A percentile compares a stretch with the other conserved stretches of the same genome.
These are phyloP conservation scores for Leptinotarsa lineolata DNA, from an alignment of 1,140 invertebrate species.

Conservation along the genomic window DNA sequence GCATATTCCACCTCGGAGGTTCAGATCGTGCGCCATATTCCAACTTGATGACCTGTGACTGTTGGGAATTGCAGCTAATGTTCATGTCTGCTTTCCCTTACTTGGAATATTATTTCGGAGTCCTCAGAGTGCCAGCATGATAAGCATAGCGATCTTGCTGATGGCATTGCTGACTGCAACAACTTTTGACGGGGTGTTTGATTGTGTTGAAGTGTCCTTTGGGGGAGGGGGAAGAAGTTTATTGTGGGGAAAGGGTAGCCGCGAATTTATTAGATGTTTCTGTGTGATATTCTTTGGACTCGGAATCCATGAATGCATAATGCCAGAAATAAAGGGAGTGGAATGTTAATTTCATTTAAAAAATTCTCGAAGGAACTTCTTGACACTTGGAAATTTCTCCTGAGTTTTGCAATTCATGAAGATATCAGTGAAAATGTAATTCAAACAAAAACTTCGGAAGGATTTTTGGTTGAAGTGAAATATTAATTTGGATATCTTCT, in stretches of 20 bases:
- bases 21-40: constrained; percentile 38
- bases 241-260: neutral
- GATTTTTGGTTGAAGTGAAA: too few relatives aligned
- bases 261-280: too few relatives aligned
- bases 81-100: constrained; percentile 19
- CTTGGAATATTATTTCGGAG: constrained; percentile 11
- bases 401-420: too few relatives aligned
- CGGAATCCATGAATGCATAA: too few relatives aligned
- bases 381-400: too few relatives aligned
- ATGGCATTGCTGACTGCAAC: neutral
- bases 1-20: constrained; percentile 41
- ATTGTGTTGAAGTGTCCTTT: constrained; percentile 1
- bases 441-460: too few relatives aligned
- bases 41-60: constrained; percentile 17
- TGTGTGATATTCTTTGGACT: too few relatives aligned
- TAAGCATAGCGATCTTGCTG: neutral
- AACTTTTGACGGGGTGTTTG: neutral
- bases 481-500: too few relatives aligned
- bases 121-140: neutral
- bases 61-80: constrained; percentile 15
- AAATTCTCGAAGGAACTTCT: neutral
- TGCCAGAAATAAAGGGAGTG: neutral
- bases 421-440: too few relatives aligned
- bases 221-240: neutral
- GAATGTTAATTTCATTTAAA: neutral